Evolutionary conservation across 2,888 invertebrate species (phyloP), one percentile per base, ranked within the genome.

Genomic region (Ornithoptera priamus): DNA sequence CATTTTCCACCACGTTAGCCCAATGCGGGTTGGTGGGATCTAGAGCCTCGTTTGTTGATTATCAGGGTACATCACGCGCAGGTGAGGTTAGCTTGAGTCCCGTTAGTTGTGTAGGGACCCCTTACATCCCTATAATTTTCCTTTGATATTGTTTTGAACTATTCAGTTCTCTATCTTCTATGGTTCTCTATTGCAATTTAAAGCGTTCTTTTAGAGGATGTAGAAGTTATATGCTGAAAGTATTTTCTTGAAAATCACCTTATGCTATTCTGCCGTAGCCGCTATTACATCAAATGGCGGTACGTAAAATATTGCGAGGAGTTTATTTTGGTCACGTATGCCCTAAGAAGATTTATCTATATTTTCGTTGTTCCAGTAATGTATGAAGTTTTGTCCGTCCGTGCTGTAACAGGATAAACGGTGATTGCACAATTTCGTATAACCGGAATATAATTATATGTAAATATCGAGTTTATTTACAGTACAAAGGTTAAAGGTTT

Each of bases 301-400:
- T 58, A n/a, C n/a, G 57, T 22, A 30, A 17, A 46, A 67, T 67
- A 57, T 62, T 42, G 57, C 57, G 30, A 57, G 53, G 20, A 59
- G 39, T 53, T 60, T 64, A 68, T 64, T 64, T 60, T 60, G 60
- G 36, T 68, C 64, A 64, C 64, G 68, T 68, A 60, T 53, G 61
- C 61, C 17, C 53, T 36, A 61, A 67, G 64, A 24, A 53, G 59
- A 68, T 68, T 64, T 60, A 64, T 68, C 59, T 68, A 59, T 46
- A 63, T 68, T 68, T 64, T 50, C 53, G 50, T 68, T 50, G 36
- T 30, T 20, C 58, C 53, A 53, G 53, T 53, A 7, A 60, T 1
- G 60, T 36, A 36, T 60, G 36, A 36, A 39, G 60, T n/a, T 60
- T 60, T 60, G 60, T 60, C 36, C 18, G 30, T 18, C 18, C 17